Percentiles rank a stretch among this genome's conserved stretches.
phyloP scores from a whole-genome alignment of 2,888 invertebrate genomes.

The Drosophila picticornis region DNA sequence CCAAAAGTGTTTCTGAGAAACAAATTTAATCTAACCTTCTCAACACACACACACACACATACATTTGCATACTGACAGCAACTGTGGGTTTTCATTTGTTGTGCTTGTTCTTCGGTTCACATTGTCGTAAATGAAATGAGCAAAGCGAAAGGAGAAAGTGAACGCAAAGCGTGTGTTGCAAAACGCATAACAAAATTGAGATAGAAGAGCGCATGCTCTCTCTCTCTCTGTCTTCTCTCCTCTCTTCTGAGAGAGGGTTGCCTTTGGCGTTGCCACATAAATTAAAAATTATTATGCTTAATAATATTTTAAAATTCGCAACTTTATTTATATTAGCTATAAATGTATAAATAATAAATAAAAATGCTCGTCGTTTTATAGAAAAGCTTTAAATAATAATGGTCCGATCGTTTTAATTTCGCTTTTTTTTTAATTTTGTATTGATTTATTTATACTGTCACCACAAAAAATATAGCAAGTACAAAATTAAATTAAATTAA shows the following conservation, averaged over 20 bases:
- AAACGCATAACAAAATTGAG: neutral
- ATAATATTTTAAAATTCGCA: neutral
- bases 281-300: neutral
- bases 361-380: neutral
- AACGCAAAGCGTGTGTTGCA: neutral
- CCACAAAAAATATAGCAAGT: too few relatives aligned
- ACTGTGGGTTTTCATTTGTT: neutral
- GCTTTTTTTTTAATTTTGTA: too few relatives aligned
- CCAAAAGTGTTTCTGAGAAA: neutral
- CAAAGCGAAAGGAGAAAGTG: neutral
- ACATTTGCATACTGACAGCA: neutral
- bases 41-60: neutral
- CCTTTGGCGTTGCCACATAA: constrained; percentile 17
- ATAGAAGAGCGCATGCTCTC: constrained; percentile 6
- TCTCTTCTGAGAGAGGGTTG: neutral
- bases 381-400: neutral
- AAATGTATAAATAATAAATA: neutral
- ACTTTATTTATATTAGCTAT: neutral
- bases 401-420: too few relatives aligned
- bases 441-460: too few relatives aligned
- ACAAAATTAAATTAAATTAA: too few relatives aligned
- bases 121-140: neutral
- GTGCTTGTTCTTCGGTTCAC: neutral
- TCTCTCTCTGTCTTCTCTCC: neutral
- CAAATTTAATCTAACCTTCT: neutral